Conservation (phyloP, 2,797 vertebrate species). For the Tapirus indicus region DNA sequence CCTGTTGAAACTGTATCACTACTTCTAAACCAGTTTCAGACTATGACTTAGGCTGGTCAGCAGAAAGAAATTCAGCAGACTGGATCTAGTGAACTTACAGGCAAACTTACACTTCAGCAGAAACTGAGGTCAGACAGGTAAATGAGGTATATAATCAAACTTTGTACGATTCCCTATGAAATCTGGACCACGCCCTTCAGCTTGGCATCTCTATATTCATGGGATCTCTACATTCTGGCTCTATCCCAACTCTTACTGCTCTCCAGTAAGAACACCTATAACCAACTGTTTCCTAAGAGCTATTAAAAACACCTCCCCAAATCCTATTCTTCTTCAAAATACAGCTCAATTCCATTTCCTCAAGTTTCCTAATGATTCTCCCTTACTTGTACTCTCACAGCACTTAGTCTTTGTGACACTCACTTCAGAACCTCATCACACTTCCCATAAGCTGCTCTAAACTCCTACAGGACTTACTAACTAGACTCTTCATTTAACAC, state of each 20-base stretch:
- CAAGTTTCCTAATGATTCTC: neutral
- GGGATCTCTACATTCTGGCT: neutral
- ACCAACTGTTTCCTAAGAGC: slow-evolving; percentile 4
- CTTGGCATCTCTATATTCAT: neutral
- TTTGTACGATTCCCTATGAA: slow-evolving; percentile 15
- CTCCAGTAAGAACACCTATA: neutral
- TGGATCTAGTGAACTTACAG: neutral
- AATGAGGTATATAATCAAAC: slow-evolving; percentile 12
- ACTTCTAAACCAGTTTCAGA: slow-evolving; percentile 31
- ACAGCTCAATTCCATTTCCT: neutral
- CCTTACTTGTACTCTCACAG: neutral
- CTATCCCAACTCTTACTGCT: neutral
- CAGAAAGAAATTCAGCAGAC: slow-evolving; percentile 4
- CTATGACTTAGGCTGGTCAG: neutral
- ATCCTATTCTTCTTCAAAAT: slow-evolving; percentile 35
- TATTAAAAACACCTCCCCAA: neutral
- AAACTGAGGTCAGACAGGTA: neutral
- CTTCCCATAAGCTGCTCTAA: neutral
- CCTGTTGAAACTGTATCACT: neutral
- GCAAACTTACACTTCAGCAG: neutral
- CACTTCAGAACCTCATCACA: neutral
- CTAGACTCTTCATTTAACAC: neutral
- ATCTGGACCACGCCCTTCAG: neutral
- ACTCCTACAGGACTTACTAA: neutral
- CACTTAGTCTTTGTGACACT: neutral